Base-by-base conservation (phyloP, 2,113 vertebrate species). In the Plecturocebus donacophilus region DNA sequence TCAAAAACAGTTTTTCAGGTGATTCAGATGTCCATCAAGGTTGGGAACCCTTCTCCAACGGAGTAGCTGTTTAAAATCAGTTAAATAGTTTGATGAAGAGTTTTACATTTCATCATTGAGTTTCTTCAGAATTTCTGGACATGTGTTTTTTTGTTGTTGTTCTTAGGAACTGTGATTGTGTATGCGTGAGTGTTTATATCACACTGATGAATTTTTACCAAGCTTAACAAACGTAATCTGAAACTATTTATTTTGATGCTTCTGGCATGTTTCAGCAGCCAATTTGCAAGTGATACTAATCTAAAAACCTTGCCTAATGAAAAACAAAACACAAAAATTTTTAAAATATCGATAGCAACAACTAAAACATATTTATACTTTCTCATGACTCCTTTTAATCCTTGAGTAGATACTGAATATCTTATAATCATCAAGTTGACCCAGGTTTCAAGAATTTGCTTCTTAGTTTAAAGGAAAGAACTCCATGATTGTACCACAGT, bases 231-330 rank as follows among this genome's bases (percentile, higher is more conserved):
- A 91, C 73, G 82, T 40, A 45, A 86, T 47, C 73, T 75, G 61
- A 93, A 93, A 79, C 38, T 45, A 73, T 58, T 75, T 86, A 16
- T 54, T 89, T 64, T n/a, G 14, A 91, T 73, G 87, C 38, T 94
- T 45, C 40, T 82, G 35, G 21, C 12, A 35, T 77, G 17, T 86
- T 88, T 91, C 30, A 83, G 71, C 68, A 89, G 58, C 32, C 30
- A 66, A 88, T 73, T 89, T 83, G 35, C 47, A 86, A 93, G 25
- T 52, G 66, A 91, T 56, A 66, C 35, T 73, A 86, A 71, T 61
- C 90, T 85, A 61, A 85, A 81, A 61, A 16, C 35, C 32, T 56
- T 89, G 58, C 40, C 83, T 88, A 49, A 6, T 58, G 32, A 93
- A 91, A 93, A 64, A 30, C 3, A 85, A 66, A 82, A 64, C 3